These are phyloP conservation scores for Halictus quadricinctus DNA, from an alignment of 2,888 invertebrate genomes.

Conservation along the genomic window DNA sequence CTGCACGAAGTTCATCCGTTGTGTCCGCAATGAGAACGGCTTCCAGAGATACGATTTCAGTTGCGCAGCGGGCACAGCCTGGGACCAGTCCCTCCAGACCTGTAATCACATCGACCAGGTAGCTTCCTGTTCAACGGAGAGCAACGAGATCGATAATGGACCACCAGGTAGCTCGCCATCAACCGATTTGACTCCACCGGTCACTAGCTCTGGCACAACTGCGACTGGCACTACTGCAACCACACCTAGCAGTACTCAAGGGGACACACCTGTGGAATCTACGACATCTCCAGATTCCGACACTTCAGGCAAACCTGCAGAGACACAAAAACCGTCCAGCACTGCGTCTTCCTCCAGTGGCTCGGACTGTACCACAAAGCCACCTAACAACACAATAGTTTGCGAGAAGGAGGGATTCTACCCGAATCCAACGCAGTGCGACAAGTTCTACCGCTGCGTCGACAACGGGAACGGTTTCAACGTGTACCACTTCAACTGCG, in stretches of 20 bases:
- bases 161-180: conserved; percentile 39
- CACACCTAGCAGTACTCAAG: conserved; percentile 24
- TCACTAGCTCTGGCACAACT: conserved; percentile 1
- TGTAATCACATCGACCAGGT: conserved; percentile 86
- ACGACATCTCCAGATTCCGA: not conserved
- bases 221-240: conserved; percentile 19
- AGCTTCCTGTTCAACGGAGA: conserved; percentile 65
- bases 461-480: conserved; percentile 86
- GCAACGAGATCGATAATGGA: conserved; percentile 53
- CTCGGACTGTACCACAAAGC: conserved; percentile 48
- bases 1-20: conserved; percentile 90
- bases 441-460: conserved; percentile 88
- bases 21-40: conserved; percentile 85
- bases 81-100: conserved; percentile 87
- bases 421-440: conserved; percentile 85
- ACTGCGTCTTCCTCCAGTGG: conserved; percentile 38
- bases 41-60: conserved; percentile 88
- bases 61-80: conserved; percentile 90
- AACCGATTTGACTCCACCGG: conserved; percentile 12
- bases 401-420: conserved; percentile 86
- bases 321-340: not conserved
- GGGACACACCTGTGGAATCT: not conserved
- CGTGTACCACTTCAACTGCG: conserved; percentile 87
- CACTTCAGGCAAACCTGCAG: not conserved
- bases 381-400: conserved; percentile 71